Evolutionary conservation across 2,888 invertebrate genomes (phyloP), one percentile per base, ranked within the genome.

Genomic region (Calephelis perditalis): DNA sequence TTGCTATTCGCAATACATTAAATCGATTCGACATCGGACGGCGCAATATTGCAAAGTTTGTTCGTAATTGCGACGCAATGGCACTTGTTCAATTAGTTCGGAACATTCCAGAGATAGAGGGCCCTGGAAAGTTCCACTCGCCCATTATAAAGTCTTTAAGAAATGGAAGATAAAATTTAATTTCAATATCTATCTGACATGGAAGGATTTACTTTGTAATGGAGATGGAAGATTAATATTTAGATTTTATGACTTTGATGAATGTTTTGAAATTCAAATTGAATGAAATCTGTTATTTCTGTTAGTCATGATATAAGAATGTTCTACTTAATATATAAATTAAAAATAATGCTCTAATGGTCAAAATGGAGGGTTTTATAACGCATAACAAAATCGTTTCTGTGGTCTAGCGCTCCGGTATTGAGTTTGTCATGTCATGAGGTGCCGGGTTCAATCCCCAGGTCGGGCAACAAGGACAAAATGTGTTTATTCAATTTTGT

Each of bases 81-180:
- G 73, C 71, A 72, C 68, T 75, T 71, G 74, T 77, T 78, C 77
- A 76, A 79, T 79, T 78, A 78, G 74, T 78, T 77, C 60, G 35
- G 59, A 62, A 64, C 62, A 60, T 54, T 44, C 62, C 60, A 57
- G 59, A 37, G 58, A 52, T 58, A 62, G 59, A 60, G 46, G 57
- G 60, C 49, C 49, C 54, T 59, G 56, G 52, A 56, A 64, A 64
- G 47, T 64, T 64, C 62, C 58, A 62, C 57, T 57, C 62, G 60
- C 62, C 77, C 74, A 79, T 82, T 79, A 78, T 75, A 78, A 81
- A 78, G 75, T 79, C 74, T 76, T 79, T 74, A 73, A 73, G 74
- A 73, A 69, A 68, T 65, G 58, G 64, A 49, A 75, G 76, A 82
- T 80, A 77, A 79, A 75, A 80, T 79, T 77, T 71, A 75, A 77